Base-by-base conservation (phyloP, 1,140 invertebrate species). In the Panagrolaimus sp. region DNA sequence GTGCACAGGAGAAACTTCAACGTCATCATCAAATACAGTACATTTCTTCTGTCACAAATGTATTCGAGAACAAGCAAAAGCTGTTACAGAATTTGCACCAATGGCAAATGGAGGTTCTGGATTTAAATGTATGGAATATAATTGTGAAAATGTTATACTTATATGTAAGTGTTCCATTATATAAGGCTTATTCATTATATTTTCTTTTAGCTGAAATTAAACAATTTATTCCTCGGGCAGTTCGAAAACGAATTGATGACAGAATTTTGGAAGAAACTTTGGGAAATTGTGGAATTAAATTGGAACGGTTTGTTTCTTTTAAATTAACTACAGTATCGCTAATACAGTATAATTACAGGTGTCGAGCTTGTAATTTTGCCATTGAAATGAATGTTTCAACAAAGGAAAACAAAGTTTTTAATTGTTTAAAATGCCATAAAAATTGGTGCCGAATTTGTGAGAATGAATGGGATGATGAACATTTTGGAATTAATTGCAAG, bases 51-150 rank as follows among this genome's bases (percentile, higher is more conserved):
- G 52, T 26, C 52, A 12, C 8, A 28, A 58, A n/a, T 58, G 52
- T 28, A 58, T 58, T 8, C 8, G 14, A 58, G n/a, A 12, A 6
- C 52, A 58, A 12, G 28, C n/a, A 2, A 21, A 58, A 21, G 10
- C 12, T 12, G 28, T 26, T 14, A 28, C n/a, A 0, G 12, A n/a
- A 21, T 21, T 10, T 12, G 3, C 28, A 28, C 52, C 52, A 2
- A 26, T 58, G 52, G 21, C 28, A 0, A n/a, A 58, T 12, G 52
- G 52, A 8, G 52, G 52, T 1, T 12, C 52, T 28, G 52, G 52
- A 12, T 28, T 58, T 28, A 58, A 58, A 58, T 58, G 52, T 4
- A 58, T 58, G 21, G 52, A 58, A 58, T 21, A 58, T 28, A 28
- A 58, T 12, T 58, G 52, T n/a, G 15, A 58, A 17, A 21, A 28